Evolutionary conservation across 2,113 vertebrate genomes (phyloP).

Genomic region (Hippocampus mohnikei): DNA sequence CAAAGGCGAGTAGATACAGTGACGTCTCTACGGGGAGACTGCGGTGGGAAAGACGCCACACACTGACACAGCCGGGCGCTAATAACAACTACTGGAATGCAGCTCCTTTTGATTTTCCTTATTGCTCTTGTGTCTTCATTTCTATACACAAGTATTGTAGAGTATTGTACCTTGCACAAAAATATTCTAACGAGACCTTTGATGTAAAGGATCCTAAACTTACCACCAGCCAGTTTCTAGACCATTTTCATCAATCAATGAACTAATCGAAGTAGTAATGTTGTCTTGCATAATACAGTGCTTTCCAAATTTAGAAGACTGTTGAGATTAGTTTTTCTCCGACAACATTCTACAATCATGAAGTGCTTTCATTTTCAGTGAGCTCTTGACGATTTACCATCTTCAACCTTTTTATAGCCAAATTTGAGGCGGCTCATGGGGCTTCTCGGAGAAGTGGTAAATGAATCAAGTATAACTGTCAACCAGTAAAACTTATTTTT

Average conservation of each 20-base stretch:
- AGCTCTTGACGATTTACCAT: too few species aligned
- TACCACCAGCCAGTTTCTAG: not conserved
- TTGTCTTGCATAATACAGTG: not conserved
- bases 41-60: conserved; percentile 29
- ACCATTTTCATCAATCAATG: not conserved
- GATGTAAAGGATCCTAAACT: not conserved
- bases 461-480: too few species aligned
- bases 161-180: not conserved
- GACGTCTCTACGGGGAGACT: conserved; percentile 20
- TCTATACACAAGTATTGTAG: too few species aligned
- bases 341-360: too few species aligned
- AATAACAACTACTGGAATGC: not conserved
- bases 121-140: not conserved
- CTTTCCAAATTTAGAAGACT: too few species aligned
- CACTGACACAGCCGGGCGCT: not conserved
- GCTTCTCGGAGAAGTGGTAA: too few species aligned
- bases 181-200: not conserved
- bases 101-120: not conserved
- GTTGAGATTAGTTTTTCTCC: too few species aligned
- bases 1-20: conserved; percentile 9
- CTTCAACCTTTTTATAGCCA: too few species aligned
- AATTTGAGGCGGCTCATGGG: too few species aligned
- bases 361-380: too few species aligned
- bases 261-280: not conserved
- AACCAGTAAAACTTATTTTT: too few species aligned